These are phyloP conservation scores for Donacobius atricapilla DNA, from an alignment of 2,113 vertebrate genomes.

Conservation along the genomic window DNA sequence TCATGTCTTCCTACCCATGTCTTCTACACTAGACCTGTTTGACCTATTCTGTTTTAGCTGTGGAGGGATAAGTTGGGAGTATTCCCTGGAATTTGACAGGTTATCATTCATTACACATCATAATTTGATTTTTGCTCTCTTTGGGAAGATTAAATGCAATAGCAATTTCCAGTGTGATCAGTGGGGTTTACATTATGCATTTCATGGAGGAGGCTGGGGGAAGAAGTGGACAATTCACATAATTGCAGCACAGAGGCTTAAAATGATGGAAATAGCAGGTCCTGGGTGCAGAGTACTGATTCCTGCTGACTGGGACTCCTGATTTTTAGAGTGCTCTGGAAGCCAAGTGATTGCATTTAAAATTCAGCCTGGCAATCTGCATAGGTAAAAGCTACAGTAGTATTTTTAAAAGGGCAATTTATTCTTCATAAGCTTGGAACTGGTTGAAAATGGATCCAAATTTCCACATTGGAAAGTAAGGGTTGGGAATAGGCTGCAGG, in stretches of 20 bases:
- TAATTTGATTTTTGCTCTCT: conserved; percentile 45
- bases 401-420: conserved; percentile 16
- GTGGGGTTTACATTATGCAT: not conserved
- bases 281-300: not conserved
- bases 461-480: not conserved
- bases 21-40: not conserved
- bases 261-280: not conserved
- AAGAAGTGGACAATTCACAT: not conserved
- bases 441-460: not conserved
- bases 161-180: not conserved
- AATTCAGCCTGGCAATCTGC: conserved; percentile 54
- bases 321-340: not conserved
- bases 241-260: not conserved
- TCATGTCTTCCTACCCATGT: not conserved
- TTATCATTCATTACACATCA: not conserved
- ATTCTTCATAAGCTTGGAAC: not conserved
- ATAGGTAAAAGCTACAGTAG: not conserved
- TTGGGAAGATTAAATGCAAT: conserved; percentile 26
- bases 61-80: not conserved
- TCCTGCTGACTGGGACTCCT: not conserved
- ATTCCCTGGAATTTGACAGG: conserved; percentile 7
- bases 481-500: not conserved
- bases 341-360: conserved; percentile 54
- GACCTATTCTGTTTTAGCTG: not conserved
- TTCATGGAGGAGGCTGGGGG: not conserved